Evolutionary conservation across 2,113 vertebrate genomes (phyloP).

Genomic region (Ibidorhyncha struthersii): DNA sequence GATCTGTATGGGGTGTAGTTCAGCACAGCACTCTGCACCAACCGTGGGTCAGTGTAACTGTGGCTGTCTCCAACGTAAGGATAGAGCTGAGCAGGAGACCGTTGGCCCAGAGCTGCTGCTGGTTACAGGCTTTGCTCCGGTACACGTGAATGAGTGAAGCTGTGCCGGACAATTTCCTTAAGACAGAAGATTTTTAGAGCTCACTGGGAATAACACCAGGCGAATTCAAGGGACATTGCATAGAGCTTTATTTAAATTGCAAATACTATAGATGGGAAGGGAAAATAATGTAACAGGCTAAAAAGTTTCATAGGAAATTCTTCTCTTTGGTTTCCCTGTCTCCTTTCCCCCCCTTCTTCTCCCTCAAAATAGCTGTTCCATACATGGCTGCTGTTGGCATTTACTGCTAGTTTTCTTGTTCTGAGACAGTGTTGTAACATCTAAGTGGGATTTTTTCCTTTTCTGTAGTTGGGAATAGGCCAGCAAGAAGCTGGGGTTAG

Average conservation of each 20-base stretch:
- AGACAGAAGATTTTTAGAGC: not conserved
- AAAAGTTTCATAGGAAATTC: not conserved
- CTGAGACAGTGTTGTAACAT: not conserved
- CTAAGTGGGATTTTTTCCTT: not conserved
- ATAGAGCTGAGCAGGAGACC: accelerated
- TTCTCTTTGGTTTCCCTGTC: not conserved
- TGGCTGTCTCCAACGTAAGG: not conserved
- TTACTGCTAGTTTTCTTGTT: not conserved
- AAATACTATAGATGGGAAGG: not conserved
- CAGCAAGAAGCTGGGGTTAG: not conserved
- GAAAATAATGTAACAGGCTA: not conserved
- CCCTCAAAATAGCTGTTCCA: not conserved
- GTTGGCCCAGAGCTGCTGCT: not conserved
- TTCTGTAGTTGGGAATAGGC: not conserved
- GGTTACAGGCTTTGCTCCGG: not conserved
- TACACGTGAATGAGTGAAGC: accelerated
- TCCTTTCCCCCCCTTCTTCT: not conserved
- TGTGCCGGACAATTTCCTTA: not conserved
- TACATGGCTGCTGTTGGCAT: not conserved
- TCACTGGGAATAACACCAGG: not conserved
- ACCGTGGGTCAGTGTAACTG: not conserved
- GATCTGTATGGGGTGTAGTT: not conserved
- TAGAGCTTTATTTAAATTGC: not conserved
- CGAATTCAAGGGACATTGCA: not conserved
- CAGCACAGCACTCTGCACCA: not conserved